phyloP scores from a whole-genome alignment of 2,797 vertebrate species.

The Acipenser transmontanus region DNA sequence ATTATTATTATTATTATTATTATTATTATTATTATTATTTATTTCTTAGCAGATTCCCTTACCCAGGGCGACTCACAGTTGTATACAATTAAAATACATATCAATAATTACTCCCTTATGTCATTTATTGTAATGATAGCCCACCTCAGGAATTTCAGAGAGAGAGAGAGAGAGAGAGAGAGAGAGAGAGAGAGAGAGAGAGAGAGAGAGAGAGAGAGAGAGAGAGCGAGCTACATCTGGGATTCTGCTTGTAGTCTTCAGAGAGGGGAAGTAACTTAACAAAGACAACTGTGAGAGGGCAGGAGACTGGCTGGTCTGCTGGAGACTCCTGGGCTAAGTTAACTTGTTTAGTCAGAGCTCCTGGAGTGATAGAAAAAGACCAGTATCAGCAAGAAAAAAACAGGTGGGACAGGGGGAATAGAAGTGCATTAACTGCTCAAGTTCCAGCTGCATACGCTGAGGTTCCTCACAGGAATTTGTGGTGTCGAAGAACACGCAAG shows the following conservation, averaged over 20 bases:
- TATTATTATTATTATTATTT: no score
- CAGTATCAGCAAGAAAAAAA: slow-evolving; percentile 27
- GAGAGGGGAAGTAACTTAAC: slow-evolving; percentile 1
- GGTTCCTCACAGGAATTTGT: no score
- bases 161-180: no score
- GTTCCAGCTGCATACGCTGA: no score
- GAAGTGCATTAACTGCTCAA: no score
- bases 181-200: no score
- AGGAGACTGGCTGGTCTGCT: slow-evolving; percentile 2
- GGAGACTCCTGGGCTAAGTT: not conserved
- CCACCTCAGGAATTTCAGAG: slow-evolving; percentile 54
- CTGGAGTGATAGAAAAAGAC: slow-evolving; percentile 31
- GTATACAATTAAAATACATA: no score
- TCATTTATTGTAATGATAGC: slow-evolving; percentile 53
- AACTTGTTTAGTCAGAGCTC: not conserved
- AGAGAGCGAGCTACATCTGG: slow-evolving; percentile 36
- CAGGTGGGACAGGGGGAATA: slow-evolving; percentile 4
- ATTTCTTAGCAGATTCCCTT: no score
- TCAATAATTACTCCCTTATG: slow-evolving; percentile 27
- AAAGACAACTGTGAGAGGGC: slow-evolving; percentile 7
- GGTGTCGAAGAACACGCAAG: slow-evolving; percentile 32
- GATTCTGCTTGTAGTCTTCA: slow-evolving; percentile 25
- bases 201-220: no score
- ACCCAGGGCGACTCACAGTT: no score
- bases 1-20: no score